phyloP scores from a whole-genome alignment of 1,140 invertebrate genomes.

The Ditylenchus dipsaci region DNA sequence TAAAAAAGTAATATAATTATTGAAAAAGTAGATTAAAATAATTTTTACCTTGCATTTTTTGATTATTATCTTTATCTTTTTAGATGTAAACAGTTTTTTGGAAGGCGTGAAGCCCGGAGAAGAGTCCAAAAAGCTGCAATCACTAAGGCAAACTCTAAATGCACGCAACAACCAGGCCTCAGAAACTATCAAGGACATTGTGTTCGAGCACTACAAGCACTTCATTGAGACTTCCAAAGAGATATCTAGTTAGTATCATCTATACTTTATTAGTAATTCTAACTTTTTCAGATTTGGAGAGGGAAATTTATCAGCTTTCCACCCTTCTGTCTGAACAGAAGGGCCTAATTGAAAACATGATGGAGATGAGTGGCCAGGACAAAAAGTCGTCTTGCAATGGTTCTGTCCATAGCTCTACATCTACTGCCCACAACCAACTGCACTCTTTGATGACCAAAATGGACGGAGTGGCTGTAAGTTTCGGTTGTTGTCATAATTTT shows the following conservation, averaged over 20 bases:
- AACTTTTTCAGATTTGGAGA: slow-evolving; percentile 74
- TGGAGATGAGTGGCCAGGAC: slow-evolving; percentile 63
- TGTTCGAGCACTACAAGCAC: slow-evolving; percentile 56
- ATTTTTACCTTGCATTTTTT: too few relatives aligned
- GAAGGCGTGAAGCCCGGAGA: slow-evolving; percentile 40
- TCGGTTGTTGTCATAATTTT: too few relatives aligned
- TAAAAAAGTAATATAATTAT: not conserved
- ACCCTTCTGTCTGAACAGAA: slow-evolving; percentile 90
- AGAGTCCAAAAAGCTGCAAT: slow-evolving; percentile 40
- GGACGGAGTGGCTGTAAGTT: slow-evolving; percentile 56
- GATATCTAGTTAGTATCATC: slow-evolving; percentile 44
- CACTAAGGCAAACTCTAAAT: slow-evolving; percentile 41
- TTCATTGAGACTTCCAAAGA: slow-evolving; percentile 57
- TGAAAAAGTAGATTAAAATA: not conserved
- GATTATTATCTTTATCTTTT: too few relatives aligned
- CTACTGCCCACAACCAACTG: slow-evolving; percentile 60
- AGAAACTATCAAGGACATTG: slow-evolving; percentile 53
- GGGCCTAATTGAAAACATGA: slow-evolving; percentile 73
- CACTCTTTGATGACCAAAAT: slow-evolving; percentile 65
- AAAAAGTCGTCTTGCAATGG: slow-evolving; percentile 61
- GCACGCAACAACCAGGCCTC: slow-evolving; percentile 40
- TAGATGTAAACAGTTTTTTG: slow-evolving; percentile 45
- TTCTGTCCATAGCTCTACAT: slow-evolving; percentile 62
- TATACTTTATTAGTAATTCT: not conserved
- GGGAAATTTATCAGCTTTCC: slow-evolving; percentile 96